Evolutionary conservation across 2,888 invertebrate species (phyloP).

Genomic region (Notocelia uddmanniana): DNA sequence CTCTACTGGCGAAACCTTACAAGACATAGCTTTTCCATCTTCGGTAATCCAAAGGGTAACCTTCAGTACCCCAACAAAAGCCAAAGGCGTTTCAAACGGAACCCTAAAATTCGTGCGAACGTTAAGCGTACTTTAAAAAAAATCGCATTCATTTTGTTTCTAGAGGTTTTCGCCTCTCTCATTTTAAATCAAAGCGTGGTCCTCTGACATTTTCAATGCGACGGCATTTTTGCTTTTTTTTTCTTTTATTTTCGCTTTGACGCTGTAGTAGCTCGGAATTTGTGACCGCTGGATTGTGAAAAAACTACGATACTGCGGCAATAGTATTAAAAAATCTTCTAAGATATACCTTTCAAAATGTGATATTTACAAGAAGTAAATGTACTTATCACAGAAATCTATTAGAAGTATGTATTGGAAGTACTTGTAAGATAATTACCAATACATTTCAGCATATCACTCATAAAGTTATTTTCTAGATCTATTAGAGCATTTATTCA

Average conservation of each 20-base stretch:
- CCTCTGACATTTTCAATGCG: slow-evolving; percentile 54
- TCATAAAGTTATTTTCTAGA: too few relatives aligned
- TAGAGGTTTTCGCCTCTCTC: slow-evolving; percentile 40
- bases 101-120: slow-evolving; percentile 18
- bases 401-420: too few relatives aligned
- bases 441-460: too few relatives aligned
- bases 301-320: background rate
- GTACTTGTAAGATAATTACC: too few relatives aligned
- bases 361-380: too few relatives aligned
- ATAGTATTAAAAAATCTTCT: background rate
- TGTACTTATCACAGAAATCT: too few relatives aligned
- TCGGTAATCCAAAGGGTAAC: too few relatives aligned
- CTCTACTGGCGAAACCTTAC: too few relatives aligned
- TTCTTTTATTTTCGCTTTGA: slow-evolving; percentile 51
- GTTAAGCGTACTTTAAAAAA: slow-evolving; percentile 23
- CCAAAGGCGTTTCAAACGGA: background rate
- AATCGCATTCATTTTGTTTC: slow-evolving; percentile 46
- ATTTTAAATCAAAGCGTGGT: slow-evolving; percentile 48
- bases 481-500: too few relatives aligned
- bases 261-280: background rate
- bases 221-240: slow-evolving; percentile 46
- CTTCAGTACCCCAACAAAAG: too few relatives aligned
- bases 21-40: too few relatives aligned
- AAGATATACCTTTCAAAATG: too few relatives aligned
- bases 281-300: background rate